phyloP scores from a whole-genome alignment of 1,140 invertebrate genomes.

The Medauroidea extradentata region DNA sequence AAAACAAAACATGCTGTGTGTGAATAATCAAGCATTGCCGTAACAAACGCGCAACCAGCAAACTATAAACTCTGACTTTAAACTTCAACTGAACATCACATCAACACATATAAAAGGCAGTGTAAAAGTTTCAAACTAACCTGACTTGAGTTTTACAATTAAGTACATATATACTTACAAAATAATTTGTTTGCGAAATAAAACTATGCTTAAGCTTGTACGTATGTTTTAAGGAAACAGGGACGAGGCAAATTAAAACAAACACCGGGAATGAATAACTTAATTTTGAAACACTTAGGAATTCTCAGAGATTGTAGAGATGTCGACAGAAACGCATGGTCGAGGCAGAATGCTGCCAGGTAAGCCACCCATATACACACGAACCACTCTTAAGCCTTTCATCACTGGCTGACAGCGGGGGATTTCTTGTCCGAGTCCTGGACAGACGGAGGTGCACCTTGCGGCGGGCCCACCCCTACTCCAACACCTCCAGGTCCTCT shows the following conservation, averaged over 20 bases:
- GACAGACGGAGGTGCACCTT: slow-evolving; percentile 57
- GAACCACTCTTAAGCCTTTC: background rate
- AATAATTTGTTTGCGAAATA: too few relatives aligned
- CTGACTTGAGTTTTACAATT: too few relatives aligned
- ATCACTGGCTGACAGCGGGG: slow-evolving; percentile 62
- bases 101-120: too few relatives aligned
- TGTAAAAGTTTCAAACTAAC: too few relatives aligned
- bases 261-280: background rate
- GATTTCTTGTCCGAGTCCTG: slow-evolving; percentile 74
- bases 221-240: background rate
- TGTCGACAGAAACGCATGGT: background rate
- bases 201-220: background rate
- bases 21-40: too few relatives aligned
- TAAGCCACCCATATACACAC: background rate
- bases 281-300: background rate
- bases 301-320: background rate
- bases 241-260: background rate
- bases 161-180: too few relatives aligned
- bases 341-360: slow-evolving; percentile 4
- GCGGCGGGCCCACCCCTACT: slow-evolving; percentile 50
- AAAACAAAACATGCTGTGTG: too few relatives aligned
- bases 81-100: too few relatives aligned
- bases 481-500: slow-evolving; percentile 38
- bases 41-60: too few relatives aligned
- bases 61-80: too few relatives aligned